A percentile compares a stretch with the other conserved stretches of the same genome.
Conservation (phyloP, 2,888 invertebrate species). For the Clunio marinus region DNA sequence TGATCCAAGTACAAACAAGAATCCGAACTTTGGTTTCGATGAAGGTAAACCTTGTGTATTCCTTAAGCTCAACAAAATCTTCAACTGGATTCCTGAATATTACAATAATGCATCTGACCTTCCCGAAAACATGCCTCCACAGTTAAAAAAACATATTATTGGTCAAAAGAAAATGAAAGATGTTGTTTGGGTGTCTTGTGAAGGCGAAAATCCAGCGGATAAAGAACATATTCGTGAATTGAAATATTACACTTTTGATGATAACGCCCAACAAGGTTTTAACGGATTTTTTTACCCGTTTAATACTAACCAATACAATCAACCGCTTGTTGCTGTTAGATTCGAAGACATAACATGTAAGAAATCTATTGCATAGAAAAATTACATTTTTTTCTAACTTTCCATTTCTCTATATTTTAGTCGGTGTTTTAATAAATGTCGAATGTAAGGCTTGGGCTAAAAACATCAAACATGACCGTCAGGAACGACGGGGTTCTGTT, state of each 20-base stretch:
- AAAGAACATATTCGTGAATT: conserved; percentile 90
- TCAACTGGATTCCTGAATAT: conserved; percentile 76
- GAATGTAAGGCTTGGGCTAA: conserved; percentile 92
- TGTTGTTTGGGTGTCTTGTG: conserved; percentile 87
- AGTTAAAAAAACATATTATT: conserved; percentile 66
- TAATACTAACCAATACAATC: conserved; percentile 80
- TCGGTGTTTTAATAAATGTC: conserved; percentile 84
- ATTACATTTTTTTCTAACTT: neutral
- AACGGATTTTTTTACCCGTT: conserved; percentile 83
- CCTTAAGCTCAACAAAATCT: conserved; percentile 96
- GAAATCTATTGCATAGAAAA: conserved; percentile 45
- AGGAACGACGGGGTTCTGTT: conserved; percentile 85
- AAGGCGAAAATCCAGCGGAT: conserved; percentile 91
- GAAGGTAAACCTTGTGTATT: conserved; percentile 91
- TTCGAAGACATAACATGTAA: conserved; percentile 77
- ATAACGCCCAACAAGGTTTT: conserved; percentile 79
- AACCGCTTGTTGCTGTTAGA: conserved; percentile 84
- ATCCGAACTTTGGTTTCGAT: conserved; percentile 84
- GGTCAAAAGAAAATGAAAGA: conserved; percentile 52
- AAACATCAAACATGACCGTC: conserved; percentile 81
- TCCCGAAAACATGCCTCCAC: conserved; percentile 69
- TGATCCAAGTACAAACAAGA: conserved; percentile 69
- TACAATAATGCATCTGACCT: conserved; percentile 68
- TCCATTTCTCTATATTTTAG: no score
- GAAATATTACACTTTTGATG: conserved; percentile 72